These are phyloP conservation scores for Nipponia nippon DNA, from an alignment of 2,113 vertebrate species.

Conservation along the genomic window DNA sequence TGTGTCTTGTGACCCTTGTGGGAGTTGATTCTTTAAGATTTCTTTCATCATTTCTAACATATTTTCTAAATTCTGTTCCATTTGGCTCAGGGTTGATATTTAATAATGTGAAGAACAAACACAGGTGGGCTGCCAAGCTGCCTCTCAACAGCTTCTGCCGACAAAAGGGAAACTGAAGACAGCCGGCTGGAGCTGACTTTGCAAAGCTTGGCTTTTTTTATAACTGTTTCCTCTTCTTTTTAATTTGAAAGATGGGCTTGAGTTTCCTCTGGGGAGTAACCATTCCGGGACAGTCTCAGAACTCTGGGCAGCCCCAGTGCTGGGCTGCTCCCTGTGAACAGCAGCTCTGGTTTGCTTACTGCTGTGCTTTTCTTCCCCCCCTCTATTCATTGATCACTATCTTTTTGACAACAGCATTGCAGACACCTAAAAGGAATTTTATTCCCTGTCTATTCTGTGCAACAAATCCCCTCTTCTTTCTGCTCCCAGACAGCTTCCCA, in stretches of 20 bases:
- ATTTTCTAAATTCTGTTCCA: neutral
- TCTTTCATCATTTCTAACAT: neutral
- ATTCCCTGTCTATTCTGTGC: neutral
- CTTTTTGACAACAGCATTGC: neutral
- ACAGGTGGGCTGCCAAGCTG: constrained; percentile 8
- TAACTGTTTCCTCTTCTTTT: constrained; percentile 14
- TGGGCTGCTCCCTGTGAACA: neutral
- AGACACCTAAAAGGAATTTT: neutral
- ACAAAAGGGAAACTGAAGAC: constrained; percentile 4
- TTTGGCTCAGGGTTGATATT: neutral
- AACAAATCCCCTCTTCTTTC: neutral
- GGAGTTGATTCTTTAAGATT: neutral
- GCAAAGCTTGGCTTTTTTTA: neutral
- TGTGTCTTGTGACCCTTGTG: neutral
- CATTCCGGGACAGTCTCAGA: neutral
- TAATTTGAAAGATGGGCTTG: neutral
- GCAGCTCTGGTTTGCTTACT: neutral
- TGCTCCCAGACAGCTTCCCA: neutral
- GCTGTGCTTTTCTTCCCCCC: neutral
- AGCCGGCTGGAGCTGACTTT: neutral
- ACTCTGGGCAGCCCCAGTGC: fast-evolving
- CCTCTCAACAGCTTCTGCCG: constrained; percentile 7
- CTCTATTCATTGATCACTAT: neutral
- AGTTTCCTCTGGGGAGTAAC: neutral
- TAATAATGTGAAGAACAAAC: constrained; percentile 21